Percentiles rank a stretch among this genome's conserved stretches.
These are phyloP conservation scores for Coreius guichenoti DNA, from an alignment of 2,797 vertebrate species.

Conservation along the genomic window DNA sequence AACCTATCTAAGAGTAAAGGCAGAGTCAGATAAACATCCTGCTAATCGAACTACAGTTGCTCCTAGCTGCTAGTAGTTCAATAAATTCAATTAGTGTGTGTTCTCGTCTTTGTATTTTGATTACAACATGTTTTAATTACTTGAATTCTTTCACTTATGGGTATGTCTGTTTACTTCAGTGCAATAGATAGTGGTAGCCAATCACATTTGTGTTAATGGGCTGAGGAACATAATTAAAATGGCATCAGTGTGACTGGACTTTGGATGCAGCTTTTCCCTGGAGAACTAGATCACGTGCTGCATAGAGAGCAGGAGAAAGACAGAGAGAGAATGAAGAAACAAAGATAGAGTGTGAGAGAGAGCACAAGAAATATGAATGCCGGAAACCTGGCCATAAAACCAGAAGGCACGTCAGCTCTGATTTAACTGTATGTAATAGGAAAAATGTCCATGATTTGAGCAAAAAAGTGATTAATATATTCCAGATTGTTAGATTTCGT, in stretches of 20 bases:
- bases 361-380: slow-evolving; percentile 48
- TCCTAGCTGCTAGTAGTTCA: slow-evolving; percentile 26
- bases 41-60: slow-evolving; percentile 49
- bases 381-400: slow-evolving; percentile 28
- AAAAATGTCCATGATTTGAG: slow-evolving; percentile 66
- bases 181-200: slow-evolving; percentile 59
- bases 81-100: slow-evolving; percentile 55
- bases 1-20: slow-evolving; percentile 19
- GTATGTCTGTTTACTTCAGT: slow-evolving; percentile 60
- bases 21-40: slow-evolving; percentile 34
- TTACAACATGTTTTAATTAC: slow-evolving; percentile 58
- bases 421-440: slow-evolving; percentile 65
- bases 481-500: slow-evolving; percentile 45
- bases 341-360: slow-evolving; percentile 55
- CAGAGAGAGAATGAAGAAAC: slow-evolving; percentile 27
- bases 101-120: slow-evolving; percentile 47
- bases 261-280: slow-evolving; percentile 61
- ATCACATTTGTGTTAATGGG: slow-evolving; percentile 65
- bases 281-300: slow-evolving; percentile 50
- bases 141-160: slow-evolving; percentile 47
- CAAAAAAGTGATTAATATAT: slow-evolving; percentile 59
- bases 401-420: slow-evolving; percentile 48
- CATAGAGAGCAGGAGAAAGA: slow-evolving; percentile 36
- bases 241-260: slow-evolving; percentile 70
- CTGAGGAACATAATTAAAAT: slow-evolving; percentile 74